Percentiles rank a stretch among this genome's conserved stretches.
phyloP scores from a whole-genome alignment of 2,888 invertebrate genomes.

The Thymelicus lineola region DNA sequence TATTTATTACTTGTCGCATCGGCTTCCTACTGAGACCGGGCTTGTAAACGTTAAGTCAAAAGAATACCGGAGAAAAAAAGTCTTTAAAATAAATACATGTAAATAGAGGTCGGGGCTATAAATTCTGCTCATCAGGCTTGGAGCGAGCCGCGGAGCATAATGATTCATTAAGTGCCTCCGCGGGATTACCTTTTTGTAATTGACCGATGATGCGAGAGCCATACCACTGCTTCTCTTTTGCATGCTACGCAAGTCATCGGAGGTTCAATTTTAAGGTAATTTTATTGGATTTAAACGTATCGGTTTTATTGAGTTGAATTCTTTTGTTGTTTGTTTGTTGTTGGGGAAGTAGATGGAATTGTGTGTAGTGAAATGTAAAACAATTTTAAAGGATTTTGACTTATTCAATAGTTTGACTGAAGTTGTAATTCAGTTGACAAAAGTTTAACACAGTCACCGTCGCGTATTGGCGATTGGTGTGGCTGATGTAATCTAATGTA shows the following conservation, averaged over 20 bases:
- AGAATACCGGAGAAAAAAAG: conserved; percentile 15
- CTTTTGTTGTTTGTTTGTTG: no score
- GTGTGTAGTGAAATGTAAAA: no score
- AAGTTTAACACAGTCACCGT: no score
- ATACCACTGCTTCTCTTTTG: conserved; percentile 78
- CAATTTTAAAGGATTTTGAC: no score
- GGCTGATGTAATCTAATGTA: no score
- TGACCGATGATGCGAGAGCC: conserved; percentile 82
- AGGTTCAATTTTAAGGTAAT: conserved; percentile 9
- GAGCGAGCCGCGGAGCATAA: conserved; percentile 72
- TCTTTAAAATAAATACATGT: conserved; percentile 32
- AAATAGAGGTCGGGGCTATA: conserved; percentile 59
- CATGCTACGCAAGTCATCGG: conserved; percentile 51
- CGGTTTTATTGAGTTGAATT: no score
- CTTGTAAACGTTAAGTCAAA: conserved; percentile 26
- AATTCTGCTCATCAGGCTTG: conserved; percentile 69
- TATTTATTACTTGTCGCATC: conserved; percentile 37
- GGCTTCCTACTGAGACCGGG: conserved; percentile 27
- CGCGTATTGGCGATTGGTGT: no score
- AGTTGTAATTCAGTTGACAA: no score
- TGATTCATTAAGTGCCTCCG: conserved; percentile 84
- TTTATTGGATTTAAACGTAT: no score
- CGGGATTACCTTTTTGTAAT: conserved; percentile 84
- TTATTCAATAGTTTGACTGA: no score
- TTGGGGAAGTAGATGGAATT: no score